Evolutionary conservation across 2,888 invertebrate species (phyloP).

Genomic region (Toxonevra muliebris): DNA sequence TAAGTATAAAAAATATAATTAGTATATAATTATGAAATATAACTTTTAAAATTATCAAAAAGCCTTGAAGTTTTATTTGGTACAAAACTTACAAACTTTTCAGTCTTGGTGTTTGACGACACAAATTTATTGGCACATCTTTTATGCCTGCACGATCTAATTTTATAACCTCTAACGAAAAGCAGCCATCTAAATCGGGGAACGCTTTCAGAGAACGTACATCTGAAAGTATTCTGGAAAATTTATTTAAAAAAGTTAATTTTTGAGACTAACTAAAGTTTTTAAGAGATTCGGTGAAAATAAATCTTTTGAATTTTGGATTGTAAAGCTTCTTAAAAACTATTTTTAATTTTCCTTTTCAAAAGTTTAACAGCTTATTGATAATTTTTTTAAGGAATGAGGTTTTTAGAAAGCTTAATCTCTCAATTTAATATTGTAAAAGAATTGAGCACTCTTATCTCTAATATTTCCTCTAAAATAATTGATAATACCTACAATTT

Average conservation of each 20-base stretch:
- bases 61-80: neutral
- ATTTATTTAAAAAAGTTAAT: conserved; percentile 32
- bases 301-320: no score
- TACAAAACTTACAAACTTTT: conserved; percentile 83
- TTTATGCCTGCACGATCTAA: conserved; percentile 83
- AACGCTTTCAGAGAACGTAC: conserved; percentile 80
- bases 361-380: no score
- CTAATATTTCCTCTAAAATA: neutral
- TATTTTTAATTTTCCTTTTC: no score
- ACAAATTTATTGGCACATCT: conserved; percentile 78
- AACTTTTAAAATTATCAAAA: no score
- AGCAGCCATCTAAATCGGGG: conserved; percentile 84
- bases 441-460: neutral
- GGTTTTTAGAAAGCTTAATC: neutral
- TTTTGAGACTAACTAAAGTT: neutral
- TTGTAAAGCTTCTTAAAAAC: no score
- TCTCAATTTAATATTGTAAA: neutral
- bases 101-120: conserved; percentile 79
- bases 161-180: conserved; percentile 80
- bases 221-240: conserved; percentile 82
- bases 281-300: neutral
- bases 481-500: conserved; percentile 77
- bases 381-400: neutral
- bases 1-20: conserved; percentile 27
- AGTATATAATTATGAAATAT: neutral